Evolutionary conservation across 1,140 invertebrate genomes (phyloP).

Genomic region (Trichomalopsis sarcophagae): DNA sequence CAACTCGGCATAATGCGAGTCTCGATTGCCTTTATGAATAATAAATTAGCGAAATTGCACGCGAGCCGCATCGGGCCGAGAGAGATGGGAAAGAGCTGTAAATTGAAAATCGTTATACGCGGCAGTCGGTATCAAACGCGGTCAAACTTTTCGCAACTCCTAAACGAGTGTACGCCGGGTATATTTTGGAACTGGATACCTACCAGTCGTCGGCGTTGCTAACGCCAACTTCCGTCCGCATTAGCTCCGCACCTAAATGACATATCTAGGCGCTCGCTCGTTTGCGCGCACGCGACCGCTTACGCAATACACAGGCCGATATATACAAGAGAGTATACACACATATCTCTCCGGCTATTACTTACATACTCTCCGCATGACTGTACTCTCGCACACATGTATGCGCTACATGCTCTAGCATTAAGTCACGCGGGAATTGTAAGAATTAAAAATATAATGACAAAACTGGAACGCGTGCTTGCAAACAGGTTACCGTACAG

Average conservation of each 20-base stretch:
- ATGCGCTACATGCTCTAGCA: too few species aligned
- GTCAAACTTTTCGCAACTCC: neutral
- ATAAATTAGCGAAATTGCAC: neutral
- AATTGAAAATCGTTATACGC: neutral
- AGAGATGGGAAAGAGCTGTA: neutral
- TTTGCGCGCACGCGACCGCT: neutral
- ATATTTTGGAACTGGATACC: constrained; percentile 4
- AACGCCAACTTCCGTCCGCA: constrained; percentile 2
- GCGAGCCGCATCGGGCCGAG: too few species aligned
- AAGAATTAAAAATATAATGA: neutral
- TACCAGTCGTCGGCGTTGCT: neutral
- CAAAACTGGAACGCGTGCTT: neutral
- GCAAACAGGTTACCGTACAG: constrained; percentile 86
- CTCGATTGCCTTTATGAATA: neutral
- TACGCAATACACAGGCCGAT: neutral
- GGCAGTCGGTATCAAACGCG: neutral
- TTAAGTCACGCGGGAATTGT: neutral
- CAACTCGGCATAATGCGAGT: neutral
- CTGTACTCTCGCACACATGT: neutral
- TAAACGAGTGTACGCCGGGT: neutral
- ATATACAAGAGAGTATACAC: neutral
- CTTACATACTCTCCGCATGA: neutral
- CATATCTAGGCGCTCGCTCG: constrained; percentile 2
- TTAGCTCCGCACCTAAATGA: neutral
- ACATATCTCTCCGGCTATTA: neutral